Evolutionary conservation across 92 coral and sea anemone genomes (phyloP).

Genomic region (Epizoanthus scotinus): DNA sequence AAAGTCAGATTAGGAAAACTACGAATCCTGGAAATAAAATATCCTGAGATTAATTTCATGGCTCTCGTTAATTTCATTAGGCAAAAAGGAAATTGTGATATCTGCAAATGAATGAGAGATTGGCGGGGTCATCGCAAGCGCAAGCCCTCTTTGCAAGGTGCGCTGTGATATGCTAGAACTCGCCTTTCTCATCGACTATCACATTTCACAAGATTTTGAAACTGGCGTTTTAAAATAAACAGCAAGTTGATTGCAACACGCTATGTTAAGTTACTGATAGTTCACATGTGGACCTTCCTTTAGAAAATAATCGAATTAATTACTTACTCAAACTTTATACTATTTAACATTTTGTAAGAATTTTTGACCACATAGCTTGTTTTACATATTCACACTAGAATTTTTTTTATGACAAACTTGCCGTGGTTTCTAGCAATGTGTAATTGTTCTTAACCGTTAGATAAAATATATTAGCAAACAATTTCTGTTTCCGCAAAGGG

Average conservation of each 20-base stretch:
- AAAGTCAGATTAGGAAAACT: background rate
- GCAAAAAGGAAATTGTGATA: background rate
- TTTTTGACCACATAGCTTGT: background rate
- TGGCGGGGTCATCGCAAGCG: background rate
- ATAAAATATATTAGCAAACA: background rate
- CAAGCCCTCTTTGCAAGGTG: background rate
- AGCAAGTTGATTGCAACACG: background rate
- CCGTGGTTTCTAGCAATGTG: background rate
- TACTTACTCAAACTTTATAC: background rate
- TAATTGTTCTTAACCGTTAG: background rate
- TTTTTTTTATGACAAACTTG: background rate
- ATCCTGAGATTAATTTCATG: background rate
- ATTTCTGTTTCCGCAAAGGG: background rate
- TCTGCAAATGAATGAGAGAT: background rate
- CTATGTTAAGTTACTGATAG: too few relatives aligned
- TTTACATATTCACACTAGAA: background rate
- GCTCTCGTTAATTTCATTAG: background rate
- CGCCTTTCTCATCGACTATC: too few relatives aligned
- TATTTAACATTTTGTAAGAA: constrained; percentile 17
- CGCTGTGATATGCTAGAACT: too few relatives aligned
- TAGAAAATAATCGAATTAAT: too few relatives aligned
- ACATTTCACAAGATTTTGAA: too few relatives aligned
- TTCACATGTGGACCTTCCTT: too few relatives aligned
- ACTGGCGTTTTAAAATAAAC: background rate
- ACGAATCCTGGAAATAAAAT: background rate